Percentiles rank a stretch among this genome's conserved stretches.
These are phyloP conservation scores for Sciaenops ocellatus DNA, from an alignment of 2,797 vertebrate genomes.

Conservation along the genomic window DNA sequence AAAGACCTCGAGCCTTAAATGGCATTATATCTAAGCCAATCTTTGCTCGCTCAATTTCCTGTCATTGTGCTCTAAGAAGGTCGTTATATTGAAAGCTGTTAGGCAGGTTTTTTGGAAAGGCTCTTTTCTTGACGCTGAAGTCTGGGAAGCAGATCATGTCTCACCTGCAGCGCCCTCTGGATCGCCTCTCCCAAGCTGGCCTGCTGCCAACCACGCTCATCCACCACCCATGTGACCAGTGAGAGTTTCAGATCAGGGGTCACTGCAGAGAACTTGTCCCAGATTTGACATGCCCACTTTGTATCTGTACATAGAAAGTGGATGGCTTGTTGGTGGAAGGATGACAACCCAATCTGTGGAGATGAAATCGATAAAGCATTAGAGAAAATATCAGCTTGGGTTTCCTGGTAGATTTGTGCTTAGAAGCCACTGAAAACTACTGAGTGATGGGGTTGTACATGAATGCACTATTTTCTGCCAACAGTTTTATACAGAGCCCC, in stretches of 20 bases:
- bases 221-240: constrained; percentile 82
- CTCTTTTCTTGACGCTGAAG: constrained; percentile 26
- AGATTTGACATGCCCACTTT: constrained; percentile 69
- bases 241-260: constrained; percentile 78
- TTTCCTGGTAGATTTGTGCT: too few species aligned
- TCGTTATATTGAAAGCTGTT: constrained; percentile 27
- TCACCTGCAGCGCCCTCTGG: constrained; percentile 84
- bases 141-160: constrained; percentile 17
- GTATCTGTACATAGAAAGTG: constrained; percentile 82
- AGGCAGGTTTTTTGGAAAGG: constrained; percentile 34
- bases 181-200: constrained; percentile 70
- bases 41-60: constrained; percentile 61
- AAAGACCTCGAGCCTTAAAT: constrained; percentile 41
- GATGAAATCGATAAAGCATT: constrained; percentile 11
- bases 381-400: background rate
- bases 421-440: too few species aligned
- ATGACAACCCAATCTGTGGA: constrained; percentile 87
- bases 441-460: background rate
- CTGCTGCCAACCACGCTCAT: constrained; percentile 53
- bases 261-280: constrained; percentile 73
- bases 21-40: constrained; percentile 42
- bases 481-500: background rate
- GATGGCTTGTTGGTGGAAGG: constrained; percentile 84
- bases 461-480: background rate
- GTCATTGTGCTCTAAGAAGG: constrained; percentile 57